Evolutionary conservation across 2,888 invertebrate species (phyloP), one percentile per base, ranked within the genome.

Genomic region (Drosophila glabriapex): DNA sequence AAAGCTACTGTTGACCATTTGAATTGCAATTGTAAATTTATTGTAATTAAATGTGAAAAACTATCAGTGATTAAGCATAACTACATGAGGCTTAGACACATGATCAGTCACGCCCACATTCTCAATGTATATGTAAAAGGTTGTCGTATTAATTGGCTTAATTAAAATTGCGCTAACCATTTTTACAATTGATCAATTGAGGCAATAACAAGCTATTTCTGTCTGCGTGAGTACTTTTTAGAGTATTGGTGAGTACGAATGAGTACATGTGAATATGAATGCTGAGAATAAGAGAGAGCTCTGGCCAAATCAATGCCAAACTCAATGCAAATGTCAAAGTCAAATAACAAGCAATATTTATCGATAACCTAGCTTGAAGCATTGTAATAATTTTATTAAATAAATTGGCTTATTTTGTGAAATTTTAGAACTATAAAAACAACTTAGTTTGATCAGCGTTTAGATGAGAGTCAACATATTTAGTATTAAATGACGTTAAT

Each of bases 101-200:
- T 35, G 31, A 53, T 28, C 33, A 22, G 54, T 19, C 31, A 59
- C 60, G 62, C 66, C 46, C 70, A 78, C 59, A 61, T 28, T 22
- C 37, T 49, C 10, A 19, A 10, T 28, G 28, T 28, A 22, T 29
- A 14, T n/a, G 29, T 16, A n/a, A 46, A 25, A 46, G 64, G 54
- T 55, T 70, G 66, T 52, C 59, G 29, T 66, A 65, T 60, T 78
- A 74, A 74, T 80, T 75, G 58, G 76, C 60, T 73, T 73, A 75
- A 87, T 84, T 80, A 73, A 76, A 70, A 69, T 63, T 61, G 49
- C 50, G 68, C 59, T 69, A 68, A 70, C 67, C 59, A 59, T 63
- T 61, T 61, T 64, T 58, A 63, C 72, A 78, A 78, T 78, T 83
- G 64, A 71, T 60, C 76, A 80, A 80, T 80, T 80, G 65, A 56